These are phyloP conservation scores for Pantherophis alleghaniensis DNA, from an alignment of 2,797 vertebrate species.

Conservation along the genomic window DNA sequence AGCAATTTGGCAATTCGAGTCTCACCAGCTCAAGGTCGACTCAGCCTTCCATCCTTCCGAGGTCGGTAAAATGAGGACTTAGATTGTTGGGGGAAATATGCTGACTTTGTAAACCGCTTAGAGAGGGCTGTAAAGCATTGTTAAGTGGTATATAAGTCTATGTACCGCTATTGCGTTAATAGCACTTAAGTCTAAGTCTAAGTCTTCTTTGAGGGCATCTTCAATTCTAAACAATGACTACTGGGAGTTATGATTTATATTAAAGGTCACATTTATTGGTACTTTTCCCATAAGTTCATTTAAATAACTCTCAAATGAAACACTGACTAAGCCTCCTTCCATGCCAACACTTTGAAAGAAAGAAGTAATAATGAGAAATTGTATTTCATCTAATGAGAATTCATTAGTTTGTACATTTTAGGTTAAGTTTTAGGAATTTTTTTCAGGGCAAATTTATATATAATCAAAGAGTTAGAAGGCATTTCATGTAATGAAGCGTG, in stretches of 20 bases:
- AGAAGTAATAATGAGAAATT: conserved; percentile 37
- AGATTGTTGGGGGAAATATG: neutral
- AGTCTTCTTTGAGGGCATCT: neutral
- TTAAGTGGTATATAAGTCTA: neutral
- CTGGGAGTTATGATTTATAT: neutral
- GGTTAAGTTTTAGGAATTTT: conserved; percentile 32
- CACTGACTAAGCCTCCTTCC: neutral
- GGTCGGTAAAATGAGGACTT: neutral
- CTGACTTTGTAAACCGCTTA: neutral
- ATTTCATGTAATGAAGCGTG: conserved; percentile 49
- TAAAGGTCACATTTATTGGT: neutral
- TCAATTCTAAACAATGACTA: neutral
- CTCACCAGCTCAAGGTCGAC: neutral
- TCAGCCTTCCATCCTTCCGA: neutral
- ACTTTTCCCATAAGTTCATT: neutral
- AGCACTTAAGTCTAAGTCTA: neutral
- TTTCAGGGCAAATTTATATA: conserved; percentile 36
- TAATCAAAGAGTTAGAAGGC: conserved; percentile 47
- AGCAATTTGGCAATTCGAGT: neutral
- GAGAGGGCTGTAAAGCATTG: neutral
- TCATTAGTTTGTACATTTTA: conserved; percentile 41
- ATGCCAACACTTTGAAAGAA: neutral
- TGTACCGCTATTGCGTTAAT: too few species aligned
- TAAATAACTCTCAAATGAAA: neutral
- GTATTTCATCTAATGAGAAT: conserved; percentile 36